phyloP scores from a whole-genome alignment of 1,140 invertebrate species.

The Drosophila fuyamai region DNA sequence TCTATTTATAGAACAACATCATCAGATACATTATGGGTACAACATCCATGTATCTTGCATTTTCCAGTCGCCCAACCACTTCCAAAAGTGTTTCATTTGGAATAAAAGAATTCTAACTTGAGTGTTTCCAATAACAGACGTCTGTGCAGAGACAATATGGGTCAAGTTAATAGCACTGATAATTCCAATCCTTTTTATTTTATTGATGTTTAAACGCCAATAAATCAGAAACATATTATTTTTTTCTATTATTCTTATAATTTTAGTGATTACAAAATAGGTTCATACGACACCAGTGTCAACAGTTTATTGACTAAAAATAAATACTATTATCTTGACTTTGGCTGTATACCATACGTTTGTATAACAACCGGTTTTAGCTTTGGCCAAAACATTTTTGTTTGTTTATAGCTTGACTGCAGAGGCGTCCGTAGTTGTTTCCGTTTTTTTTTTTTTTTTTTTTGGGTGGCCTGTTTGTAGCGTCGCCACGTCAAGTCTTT shows the following conservation, averaged over 20 bases:
- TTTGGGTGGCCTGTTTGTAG: conserved; percentile 29
- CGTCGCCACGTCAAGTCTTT: conserved; percentile 62
- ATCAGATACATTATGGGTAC: conserved; percentile 25
- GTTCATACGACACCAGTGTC: no score
- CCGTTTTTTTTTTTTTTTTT: conserved; percentile 6
- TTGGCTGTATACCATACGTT: conserved; percentile 1
- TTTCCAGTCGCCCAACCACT: conserved; percentile 11
- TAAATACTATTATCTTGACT: not conserved
- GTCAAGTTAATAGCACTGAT: not conserved
- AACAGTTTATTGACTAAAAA: not conserved
- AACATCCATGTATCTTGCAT: not conserved
- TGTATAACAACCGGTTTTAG: conserved; percentile 61
- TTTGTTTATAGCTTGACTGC: conserved; percentile 51
- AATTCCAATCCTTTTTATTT: not conserved
- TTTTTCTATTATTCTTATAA: no score
- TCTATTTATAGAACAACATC: conserved; percentile 29
- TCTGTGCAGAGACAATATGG: conserved; percentile 5
- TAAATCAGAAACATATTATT: no score
- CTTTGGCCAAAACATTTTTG: conserved; percentile 43
- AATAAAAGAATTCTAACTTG: conserved; percentile 12
- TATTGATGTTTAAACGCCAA: no score
- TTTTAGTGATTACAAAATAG: no score
- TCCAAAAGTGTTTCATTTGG: conserved; percentile 4
- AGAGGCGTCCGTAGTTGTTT: conserved; percentile 54
- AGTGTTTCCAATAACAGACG: conserved; percentile 21